Conservation (phyloP, 2,797 vertebrate species). For the Peromyscus melanophrys region DNA sequence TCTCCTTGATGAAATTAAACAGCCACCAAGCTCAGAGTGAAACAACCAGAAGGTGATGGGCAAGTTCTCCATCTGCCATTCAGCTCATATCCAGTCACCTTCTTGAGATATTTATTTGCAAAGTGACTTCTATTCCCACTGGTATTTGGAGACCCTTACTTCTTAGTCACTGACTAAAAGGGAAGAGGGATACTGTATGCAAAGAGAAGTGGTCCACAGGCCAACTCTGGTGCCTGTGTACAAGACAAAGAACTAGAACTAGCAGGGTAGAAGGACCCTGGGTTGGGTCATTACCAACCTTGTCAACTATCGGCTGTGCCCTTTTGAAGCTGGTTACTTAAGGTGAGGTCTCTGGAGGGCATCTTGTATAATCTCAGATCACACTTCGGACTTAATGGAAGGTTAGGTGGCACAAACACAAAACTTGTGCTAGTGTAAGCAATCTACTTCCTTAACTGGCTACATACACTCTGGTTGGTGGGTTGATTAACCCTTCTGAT, state of each 20-base stretch:
- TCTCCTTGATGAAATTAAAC: constrained; percentile 44
- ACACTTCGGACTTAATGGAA: not conserved
- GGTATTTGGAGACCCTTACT: not conserved
- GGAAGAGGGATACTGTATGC: not conserved
- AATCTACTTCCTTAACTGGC: not conserved
- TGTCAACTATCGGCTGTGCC: not conserved
- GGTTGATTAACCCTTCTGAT: not conserved
- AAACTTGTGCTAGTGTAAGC: not conserved
- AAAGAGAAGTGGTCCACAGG: not conserved
- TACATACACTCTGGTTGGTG: not conserved
- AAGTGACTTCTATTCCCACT: not conserved
- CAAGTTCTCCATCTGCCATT: not conserved
- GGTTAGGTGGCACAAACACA: not conserved
- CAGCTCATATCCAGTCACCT: not conserved
- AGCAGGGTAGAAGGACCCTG: not conserved
- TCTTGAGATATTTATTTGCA: constrained; percentile 31
- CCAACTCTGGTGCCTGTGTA: not conserved
- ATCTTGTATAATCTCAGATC: not conserved
- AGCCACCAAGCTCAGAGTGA: not conserved
- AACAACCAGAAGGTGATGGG: constrained; percentile 44
- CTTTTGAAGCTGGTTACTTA: not conserved
- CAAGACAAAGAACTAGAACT: not conserved
- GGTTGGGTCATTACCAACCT: not conserved
- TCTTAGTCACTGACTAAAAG: not conserved
- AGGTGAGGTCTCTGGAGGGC: not conserved